A percentile compares a stretch with the other conserved stretches of the same genome.
phyloP scores from a whole-genome alignment of 2,797 vertebrate genomes.

The Galagoides demidoff region DNA sequence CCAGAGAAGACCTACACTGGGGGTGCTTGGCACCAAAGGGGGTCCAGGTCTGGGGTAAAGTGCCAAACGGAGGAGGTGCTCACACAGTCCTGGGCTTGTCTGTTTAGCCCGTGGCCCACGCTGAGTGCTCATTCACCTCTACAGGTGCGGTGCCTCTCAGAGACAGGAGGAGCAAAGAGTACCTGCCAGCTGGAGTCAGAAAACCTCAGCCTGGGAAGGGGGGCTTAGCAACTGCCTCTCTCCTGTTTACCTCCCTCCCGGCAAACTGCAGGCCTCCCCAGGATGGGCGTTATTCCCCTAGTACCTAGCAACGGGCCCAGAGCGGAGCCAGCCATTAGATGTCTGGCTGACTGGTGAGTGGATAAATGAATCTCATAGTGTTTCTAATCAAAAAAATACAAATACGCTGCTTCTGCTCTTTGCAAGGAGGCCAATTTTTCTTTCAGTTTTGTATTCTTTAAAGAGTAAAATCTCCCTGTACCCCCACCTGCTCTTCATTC shows the following conservation, averaged over 20 bases:
- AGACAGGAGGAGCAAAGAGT: neutral
- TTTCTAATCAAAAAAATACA: slow-evolving; percentile 15
- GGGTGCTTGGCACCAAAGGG: neutral
- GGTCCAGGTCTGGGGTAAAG: neutral
- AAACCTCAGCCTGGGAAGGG: neutral
- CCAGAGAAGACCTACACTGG: neutral
- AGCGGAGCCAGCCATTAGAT: neutral
- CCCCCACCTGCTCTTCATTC: neutral
- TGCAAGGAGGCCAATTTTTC: neutral
- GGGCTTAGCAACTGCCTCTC: neutral
- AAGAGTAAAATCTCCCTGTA: neutral
- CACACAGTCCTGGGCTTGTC: neutral
- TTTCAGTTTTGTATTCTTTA: neutral
- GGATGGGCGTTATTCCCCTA: neutral
- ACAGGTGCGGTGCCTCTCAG: neutral
- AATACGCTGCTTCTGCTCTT: neutral
- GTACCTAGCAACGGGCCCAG: neutral
- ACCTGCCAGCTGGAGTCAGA: neutral
- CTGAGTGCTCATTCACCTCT: neutral
- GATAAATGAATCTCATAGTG: neutral
- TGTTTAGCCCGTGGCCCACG: neutral
- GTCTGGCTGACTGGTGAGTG: neutral
- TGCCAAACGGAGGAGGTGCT: neutral
- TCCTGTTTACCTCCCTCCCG: neutral
- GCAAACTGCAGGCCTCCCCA: neutral